These are phyloP conservation scores for Hydraecia micacea DNA, from an alignment of 2,888 invertebrate genomes.

Conservation along the genomic window DNA sequence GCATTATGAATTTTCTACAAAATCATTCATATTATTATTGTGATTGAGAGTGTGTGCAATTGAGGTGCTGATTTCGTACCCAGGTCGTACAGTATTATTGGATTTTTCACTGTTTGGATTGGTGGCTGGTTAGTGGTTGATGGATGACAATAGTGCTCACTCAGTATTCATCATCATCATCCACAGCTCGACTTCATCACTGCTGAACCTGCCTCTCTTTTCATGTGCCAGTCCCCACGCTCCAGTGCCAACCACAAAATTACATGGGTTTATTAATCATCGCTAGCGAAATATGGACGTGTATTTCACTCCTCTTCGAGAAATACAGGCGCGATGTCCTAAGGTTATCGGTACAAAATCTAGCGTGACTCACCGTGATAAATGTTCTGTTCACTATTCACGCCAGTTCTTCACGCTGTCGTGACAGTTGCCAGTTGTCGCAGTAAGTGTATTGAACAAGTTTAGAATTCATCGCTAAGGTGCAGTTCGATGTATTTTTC, in stretches of 20 bases:
- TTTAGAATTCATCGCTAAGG: constrained; percentile 55
- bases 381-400: constrained; percentile 51
- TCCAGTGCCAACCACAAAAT: background rate
- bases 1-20: background rate
- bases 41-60: background rate
- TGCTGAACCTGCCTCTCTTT: too few relatives aligned
- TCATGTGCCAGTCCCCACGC: too few relatives aligned
- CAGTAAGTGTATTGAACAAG: constrained; percentile 62
- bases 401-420: constrained; percentile 42
- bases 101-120: background rate
- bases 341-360: constrained; percentile 33
- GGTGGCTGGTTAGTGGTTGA: background rate
- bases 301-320: background rate
- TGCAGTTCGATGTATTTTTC: constrained; percentile 47
- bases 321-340: background rate
- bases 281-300: background rate
- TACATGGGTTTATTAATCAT: background rate
- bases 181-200: too few relatives aligned
- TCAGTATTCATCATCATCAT: too few relatives aligned
- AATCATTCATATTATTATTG: background rate
- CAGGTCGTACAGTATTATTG: background rate
- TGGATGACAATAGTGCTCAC: background rate
- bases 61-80: background rate
- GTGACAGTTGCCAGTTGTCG: constrained; percentile 54
- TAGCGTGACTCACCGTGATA: constrained; percentile 58